Evolutionary conservation across 2,797 vertebrate species (phyloP).

Genomic region (Lateolabrax maculatus): DNA sequence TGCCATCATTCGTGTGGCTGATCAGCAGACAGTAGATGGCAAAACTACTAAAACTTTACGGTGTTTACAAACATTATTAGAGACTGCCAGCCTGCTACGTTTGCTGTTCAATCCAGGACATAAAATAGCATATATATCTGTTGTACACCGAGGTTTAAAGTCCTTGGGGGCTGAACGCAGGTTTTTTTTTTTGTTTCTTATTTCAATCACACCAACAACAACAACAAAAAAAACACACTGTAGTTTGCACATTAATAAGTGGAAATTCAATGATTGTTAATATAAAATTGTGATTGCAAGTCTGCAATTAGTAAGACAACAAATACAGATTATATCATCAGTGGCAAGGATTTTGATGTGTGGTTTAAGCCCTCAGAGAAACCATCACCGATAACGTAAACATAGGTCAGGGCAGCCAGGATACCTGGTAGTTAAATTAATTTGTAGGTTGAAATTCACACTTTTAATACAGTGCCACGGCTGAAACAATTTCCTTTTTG

Average conservation of each 20-base stretch:
- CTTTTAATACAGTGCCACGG: not conserved
- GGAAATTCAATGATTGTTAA: not conserved
- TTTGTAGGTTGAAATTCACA: not conserved
- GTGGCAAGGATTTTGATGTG: not conserved
- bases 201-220: not conserved
- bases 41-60: not conserved
- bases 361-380: slow-evolving; percentile 12
- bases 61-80: not conserved
- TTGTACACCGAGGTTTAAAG: not conserved
- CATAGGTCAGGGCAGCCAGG: not conserved
- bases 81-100: not conserved
- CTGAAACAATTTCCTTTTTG: not conserved
- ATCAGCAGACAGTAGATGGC: slow-evolving; percentile 1
- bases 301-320: not conserved
- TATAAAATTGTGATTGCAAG: not conserved
- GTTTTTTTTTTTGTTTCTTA: no score
- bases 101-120: not conserved
- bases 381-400: not conserved
- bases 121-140: not conserved
- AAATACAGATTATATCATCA: not conserved
- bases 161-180: not conserved
- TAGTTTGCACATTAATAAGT: not conserved
- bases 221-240: not conserved
- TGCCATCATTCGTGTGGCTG: not conserved
- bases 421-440: not conserved